Evolutionary conservation across 2,888 invertebrate species (phyloP).

Genomic region (Ormyrus pomaceus): DNA sequence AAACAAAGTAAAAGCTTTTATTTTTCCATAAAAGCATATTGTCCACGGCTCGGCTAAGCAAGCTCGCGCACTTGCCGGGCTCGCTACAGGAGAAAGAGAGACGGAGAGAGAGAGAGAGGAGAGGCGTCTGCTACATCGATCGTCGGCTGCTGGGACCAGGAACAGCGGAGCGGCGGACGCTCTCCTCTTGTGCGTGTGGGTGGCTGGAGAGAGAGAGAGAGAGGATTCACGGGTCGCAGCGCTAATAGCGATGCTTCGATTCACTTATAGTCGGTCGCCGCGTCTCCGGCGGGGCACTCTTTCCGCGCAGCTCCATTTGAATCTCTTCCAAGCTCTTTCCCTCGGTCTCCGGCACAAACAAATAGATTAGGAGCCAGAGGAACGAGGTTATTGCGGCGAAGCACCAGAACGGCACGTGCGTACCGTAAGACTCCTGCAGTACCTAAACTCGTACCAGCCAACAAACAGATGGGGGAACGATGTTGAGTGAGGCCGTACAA

Average conservation of each 20-base stretch:
- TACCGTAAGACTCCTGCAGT: constrained; percentile 66
- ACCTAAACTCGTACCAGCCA: constrained; percentile 60
- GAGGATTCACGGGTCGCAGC: constrained; percentile 44
- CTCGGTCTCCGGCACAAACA: constrained; percentile 72
- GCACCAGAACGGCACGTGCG: constrained; percentile 67
- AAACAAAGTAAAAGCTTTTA: neutral
- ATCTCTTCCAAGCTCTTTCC: constrained; percentile 73
- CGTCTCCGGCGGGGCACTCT: constrained; percentile 40
- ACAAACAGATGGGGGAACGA: neutral
- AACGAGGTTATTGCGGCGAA: constrained; percentile 68
- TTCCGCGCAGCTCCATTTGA: constrained; percentile 66
- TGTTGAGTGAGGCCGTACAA: too few species aligned
- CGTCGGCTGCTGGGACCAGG: constrained; percentile 33
- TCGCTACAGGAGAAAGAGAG: neutral
- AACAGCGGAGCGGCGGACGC: constrained; percentile 6
- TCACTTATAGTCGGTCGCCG: constrained; percentile 43
- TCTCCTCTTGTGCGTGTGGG: neutral
- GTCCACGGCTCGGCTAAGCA: neutral
- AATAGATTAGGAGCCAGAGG: constrained; percentile 69
- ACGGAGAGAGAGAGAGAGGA: neutral
- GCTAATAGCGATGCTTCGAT: constrained; percentile 55
- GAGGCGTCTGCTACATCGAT: constrained; percentile 42
- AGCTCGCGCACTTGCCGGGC: neutral
- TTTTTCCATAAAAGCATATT: neutral
- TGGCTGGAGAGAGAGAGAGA: neutral